Evolutionary conservation across 92 coral and sea anemone genomes (phyloP).

Genomic region (Siderastrea siderea): DNA sequence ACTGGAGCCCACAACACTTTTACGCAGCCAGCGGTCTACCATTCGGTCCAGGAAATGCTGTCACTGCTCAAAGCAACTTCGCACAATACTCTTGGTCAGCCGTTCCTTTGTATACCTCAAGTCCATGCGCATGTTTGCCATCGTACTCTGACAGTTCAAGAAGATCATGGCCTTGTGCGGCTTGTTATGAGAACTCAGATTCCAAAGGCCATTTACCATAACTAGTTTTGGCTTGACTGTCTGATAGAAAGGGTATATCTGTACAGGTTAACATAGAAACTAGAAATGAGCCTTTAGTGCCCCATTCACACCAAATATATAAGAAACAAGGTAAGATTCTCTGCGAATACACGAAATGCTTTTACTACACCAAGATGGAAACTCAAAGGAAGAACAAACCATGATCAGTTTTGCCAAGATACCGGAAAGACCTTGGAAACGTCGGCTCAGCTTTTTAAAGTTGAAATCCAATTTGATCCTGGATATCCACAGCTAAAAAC

Average conservation of each 20-base stretch:
- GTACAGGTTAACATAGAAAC: background rate
- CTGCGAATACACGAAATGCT: no score
- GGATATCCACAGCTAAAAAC: background rate
- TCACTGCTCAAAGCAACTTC: slow-evolving; percentile 26
- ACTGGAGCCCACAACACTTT: slow-evolving; percentile 46
- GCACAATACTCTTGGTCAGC: slow-evolving; percentile 74
- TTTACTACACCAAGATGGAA: no score
- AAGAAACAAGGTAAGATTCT: no score
- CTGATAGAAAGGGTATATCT: background rate
- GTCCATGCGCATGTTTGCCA: slow-evolving; percentile 65
- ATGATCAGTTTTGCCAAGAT: no score
- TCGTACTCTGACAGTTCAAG: slow-evolving; percentile 30
- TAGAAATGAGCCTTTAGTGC: background rate
- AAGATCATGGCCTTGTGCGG: slow-evolving; percentile 51
- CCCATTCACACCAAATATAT: background rate
- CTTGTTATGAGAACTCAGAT: slow-evolving; percentile 40
- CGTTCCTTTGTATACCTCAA: slow-evolving; percentile 70
- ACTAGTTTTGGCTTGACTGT: background rate
- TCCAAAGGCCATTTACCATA: slow-evolving; percentile 20
- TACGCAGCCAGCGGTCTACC: slow-evolving; percentile 12
- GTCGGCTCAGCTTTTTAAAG: background rate
- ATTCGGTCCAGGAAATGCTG: slow-evolving; percentile 32
- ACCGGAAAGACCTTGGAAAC: no score
- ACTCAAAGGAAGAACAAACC: no score
- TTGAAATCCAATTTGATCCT: background rate